These are phyloP conservation scores for Choloepus didactylus DNA, from an alignment of 2,797 vertebrate species.

Conservation along the genomic window DNA sequence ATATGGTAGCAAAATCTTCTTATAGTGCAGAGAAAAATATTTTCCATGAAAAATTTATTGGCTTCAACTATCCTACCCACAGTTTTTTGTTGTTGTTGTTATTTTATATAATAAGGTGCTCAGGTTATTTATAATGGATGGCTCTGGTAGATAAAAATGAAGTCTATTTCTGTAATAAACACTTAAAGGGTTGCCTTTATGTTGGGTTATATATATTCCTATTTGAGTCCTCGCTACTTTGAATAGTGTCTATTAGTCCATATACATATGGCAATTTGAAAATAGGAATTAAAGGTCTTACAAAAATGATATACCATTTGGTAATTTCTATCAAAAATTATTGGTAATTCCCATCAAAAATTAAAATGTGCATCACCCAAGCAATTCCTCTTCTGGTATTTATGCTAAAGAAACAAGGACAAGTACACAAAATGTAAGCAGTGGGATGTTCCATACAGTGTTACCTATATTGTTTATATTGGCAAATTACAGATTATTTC, in stretches of 20 bases:
- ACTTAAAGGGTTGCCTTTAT: background rate
- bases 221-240: background rate
- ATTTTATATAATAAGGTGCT: background rate
- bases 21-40: background rate
- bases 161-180: background rate
- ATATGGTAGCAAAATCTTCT: background rate
- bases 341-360: background rate
- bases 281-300: slow-evolving; percentile 56
- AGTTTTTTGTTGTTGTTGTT: background rate
- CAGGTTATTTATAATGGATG: background rate
- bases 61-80: background rate
- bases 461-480: background rate
- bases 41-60: background rate
- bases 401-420: slow-evolving; percentile 49
- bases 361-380: background rate
- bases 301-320: background rate
- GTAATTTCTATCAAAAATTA: slow-evolving; percentile 36
- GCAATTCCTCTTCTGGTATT: slow-evolving; percentile 32
- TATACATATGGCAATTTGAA: background rate
- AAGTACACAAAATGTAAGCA: background rate
- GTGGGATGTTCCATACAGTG: background rate
- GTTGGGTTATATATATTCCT: background rate
- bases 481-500: background rate
- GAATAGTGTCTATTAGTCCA: background rate
- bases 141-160: background rate